Conservation (phyloP, 2,113 vertebrate genomes). For the Siniperca knerii region DNA sequence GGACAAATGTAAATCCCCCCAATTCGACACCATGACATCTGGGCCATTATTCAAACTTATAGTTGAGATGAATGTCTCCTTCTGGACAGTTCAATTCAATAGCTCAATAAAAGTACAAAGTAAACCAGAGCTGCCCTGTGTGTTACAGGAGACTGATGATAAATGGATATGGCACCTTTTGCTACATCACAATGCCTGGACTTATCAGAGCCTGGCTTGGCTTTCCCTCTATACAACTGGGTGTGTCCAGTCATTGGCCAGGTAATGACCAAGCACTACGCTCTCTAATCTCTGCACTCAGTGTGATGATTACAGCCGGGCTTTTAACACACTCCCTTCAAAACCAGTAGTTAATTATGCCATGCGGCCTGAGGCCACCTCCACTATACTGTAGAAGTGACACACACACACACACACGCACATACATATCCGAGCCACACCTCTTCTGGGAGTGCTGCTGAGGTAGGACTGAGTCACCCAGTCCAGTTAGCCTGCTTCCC, state of each 20-base stretch:
- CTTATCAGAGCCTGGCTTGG: constrained; percentile 39
- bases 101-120: constrained; percentile 13
- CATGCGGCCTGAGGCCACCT: constrained; percentile 56
- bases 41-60: constrained; percentile 15
- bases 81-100: background rate
- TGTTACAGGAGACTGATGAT: constrained; percentile 27
- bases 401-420: background rate
- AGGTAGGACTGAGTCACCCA: constrained; percentile 74
- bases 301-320: constrained; percentile 67
- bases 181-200: constrained; percentile 16
- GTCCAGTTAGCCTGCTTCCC: constrained; percentile 37
- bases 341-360: constrained; percentile 73
- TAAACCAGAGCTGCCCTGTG: background rate
- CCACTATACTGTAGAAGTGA: constrained; percentile 62
- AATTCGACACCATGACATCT: constrained; percentile 30
- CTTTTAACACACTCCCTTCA: constrained; percentile 72
- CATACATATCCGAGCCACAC: constrained; percentile 54
- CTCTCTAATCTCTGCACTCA: constrained; percentile 69
- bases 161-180: constrained; percentile 36
- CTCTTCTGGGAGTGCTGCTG: constrained; percentile 70
- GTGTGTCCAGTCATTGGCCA: constrained; percentile 61
- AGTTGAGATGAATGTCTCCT: constrained; percentile 25
- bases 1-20: background rate
- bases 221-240: constrained; percentile 41
- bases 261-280: constrained; percentile 63